Conservation (phyloP, 2,113 vertebrate species). For the Pavo muticus region DNA sequence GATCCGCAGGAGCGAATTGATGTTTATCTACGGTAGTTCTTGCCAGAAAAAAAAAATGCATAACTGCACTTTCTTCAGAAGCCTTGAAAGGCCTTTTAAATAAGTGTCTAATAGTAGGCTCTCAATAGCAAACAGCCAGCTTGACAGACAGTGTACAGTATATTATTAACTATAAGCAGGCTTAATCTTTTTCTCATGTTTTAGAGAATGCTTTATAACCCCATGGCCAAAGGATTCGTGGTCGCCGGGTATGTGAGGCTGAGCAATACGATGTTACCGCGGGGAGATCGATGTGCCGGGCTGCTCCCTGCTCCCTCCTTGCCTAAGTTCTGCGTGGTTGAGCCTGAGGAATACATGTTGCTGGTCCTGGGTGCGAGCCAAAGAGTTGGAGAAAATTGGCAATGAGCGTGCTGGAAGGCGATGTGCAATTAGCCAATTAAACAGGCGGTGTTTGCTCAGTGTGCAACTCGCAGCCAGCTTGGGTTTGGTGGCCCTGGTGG, state of each 20-base stretch:
- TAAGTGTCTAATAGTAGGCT: slow-evolving; percentile 75
- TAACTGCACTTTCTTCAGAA: slow-evolving; percentile 71
- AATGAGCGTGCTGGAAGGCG: neutral
- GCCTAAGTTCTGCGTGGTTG: neutral
- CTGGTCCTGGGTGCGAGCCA: neutral
- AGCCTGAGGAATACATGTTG: neutral
- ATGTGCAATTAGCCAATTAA: neutral
- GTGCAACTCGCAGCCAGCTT: rapidly evolving
- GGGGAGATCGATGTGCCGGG: slow-evolving; percentile 63
- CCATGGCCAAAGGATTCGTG: slow-evolving; percentile 68
- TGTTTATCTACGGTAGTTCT: slow-evolving; percentile 77
- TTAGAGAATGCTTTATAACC: slow-evolving; percentile 75
- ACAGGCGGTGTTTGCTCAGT: neutral
- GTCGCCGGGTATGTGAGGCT: slow-evolving; percentile 71
- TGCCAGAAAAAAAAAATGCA: slow-evolving; percentile 60
- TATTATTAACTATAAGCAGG: slow-evolving; percentile 72
- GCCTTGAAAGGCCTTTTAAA: slow-evolving; percentile 76
- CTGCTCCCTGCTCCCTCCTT: neutral
- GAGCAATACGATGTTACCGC: slow-evolving; percentile 72
- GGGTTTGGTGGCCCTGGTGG: rapidly evolving
- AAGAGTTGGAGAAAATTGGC: neutral
- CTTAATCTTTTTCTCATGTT: slow-evolving; percentile 76
- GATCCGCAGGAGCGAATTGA: slow-evolving; percentile 77
- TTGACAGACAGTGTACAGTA: slow-evolving; percentile 63
- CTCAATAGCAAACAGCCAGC: slow-evolving; percentile 59